phyloP scores from a whole-genome alignment of 2,888 invertebrate species.

The Drosophila longiperda region DNA sequence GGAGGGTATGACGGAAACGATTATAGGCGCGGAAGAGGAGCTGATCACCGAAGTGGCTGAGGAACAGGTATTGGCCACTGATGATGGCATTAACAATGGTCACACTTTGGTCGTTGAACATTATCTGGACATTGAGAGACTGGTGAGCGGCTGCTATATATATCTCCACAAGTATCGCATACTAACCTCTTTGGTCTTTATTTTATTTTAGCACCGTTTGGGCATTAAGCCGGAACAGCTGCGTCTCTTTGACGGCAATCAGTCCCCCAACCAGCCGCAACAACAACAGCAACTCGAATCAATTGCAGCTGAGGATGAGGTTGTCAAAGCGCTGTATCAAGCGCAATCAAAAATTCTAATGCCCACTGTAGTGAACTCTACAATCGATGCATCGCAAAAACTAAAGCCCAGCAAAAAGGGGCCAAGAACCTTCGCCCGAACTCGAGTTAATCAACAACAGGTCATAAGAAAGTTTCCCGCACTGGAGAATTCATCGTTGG shows the following conservation, averaged over 20 bases:
- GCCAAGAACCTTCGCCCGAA: constrained; percentile 1
- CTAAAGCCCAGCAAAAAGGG: constrained; percentile 3
- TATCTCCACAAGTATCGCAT: not conserved
- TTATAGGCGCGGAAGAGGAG: constrained; percentile 75
- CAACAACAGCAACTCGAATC: not conserved
- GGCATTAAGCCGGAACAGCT: constrained; percentile 1
- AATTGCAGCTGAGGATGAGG: not conserved
- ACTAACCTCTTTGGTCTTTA: not conserved
- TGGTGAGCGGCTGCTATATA: constrained; percentile 24
- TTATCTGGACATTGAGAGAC: constrained; percentile 1
- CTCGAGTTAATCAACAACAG: constrained; percentile 7
- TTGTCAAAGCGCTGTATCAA: not conserved
- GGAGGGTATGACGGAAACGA: constrained; percentile 56
- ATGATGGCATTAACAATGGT: constrained; percentile 43
- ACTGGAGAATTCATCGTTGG: not conserved
- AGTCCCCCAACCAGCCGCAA: not conserved
- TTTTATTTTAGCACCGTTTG: constrained; percentile 6
- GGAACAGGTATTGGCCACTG: constrained; percentile 33
- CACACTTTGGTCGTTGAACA: constrained; percentile 23
- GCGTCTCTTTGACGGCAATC: constrained; percentile 1
- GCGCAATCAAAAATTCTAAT: not conserved
- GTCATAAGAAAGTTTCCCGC: not conserved
- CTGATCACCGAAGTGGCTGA: constrained; percentile 34
- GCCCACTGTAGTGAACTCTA: not conserved
- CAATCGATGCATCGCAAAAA: not conserved